Conservation (phyloP, 35 echinoderm and acorn worm genomes). For the Holothuria glaberrima region DNA sequence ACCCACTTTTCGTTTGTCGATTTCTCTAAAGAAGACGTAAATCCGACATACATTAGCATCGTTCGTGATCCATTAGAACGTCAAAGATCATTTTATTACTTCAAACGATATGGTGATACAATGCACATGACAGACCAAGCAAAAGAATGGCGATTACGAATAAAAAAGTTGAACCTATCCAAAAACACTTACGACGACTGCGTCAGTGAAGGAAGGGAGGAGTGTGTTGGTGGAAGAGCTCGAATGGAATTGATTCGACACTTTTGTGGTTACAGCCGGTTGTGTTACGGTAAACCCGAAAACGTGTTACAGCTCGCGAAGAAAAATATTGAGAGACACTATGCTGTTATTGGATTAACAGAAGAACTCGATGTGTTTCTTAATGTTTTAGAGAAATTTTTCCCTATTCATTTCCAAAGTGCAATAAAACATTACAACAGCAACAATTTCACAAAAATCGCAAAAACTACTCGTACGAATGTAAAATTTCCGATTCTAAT, state of each 20-base stretch:
- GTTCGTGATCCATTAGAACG: slow-evolving; percentile 46
- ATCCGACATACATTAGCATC: slow-evolving; percentile 26
- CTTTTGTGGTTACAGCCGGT: slow-evolving; percentile 22
- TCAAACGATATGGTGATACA: slow-evolving; percentile 49
- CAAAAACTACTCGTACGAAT: slow-evolving; percentile 6
- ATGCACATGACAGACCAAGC: not conserved
- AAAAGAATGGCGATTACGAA: slow-evolving; percentile 38
- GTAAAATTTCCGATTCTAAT: slow-evolving; percentile 2
- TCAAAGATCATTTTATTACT: slow-evolving; percentile 44
- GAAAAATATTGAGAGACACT: slow-evolving; percentile 35
- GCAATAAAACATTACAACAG: slow-evolving; percentile 26
- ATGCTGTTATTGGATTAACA: slow-evolving; percentile 3
- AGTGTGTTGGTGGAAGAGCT: slow-evolving; percentile 17
- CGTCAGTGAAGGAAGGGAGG: not conserved
- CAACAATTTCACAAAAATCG: slow-evolving; percentile 8
- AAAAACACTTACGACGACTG: slow-evolving; percentile 45
- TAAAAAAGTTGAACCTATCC: not conserved
- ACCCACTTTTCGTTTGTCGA: slow-evolving; percentile 40
- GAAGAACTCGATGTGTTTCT: slow-evolving; percentile 38
- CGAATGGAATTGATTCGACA: slow-evolving; percentile 21
- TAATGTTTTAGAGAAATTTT: not conserved
- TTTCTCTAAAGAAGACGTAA: not conserved
- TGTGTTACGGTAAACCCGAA: slow-evolving; percentile 32
- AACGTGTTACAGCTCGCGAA: slow-evolving; percentile 36
- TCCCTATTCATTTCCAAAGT: slow-evolving; percentile 37